Percentiles rank a stretch among this genome's conserved stretches.
Conservation (phyloP, 2,113 vertebrate genomes). For the Onychorhynchus coronatus region DNA sequence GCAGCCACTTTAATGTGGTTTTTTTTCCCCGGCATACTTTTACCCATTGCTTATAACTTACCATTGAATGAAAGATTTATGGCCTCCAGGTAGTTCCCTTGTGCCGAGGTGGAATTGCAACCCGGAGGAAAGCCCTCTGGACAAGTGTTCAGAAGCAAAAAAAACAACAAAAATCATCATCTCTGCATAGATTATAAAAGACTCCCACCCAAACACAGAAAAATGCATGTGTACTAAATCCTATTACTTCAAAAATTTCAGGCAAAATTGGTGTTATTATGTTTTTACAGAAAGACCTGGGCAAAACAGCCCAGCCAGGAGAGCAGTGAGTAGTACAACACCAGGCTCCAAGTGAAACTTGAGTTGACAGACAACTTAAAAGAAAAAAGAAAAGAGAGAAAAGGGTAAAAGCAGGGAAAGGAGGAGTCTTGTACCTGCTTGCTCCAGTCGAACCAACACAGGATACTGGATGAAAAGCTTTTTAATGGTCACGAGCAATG, state of each 20-base stretch:
- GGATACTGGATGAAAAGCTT: constrained; percentile 98
- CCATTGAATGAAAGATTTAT: constrained; percentile 98
- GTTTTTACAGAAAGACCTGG: not conserved
- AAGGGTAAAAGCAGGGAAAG: not conserved
- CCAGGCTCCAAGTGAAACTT: not conserved
- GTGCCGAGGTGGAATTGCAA: constrained; percentile 91
- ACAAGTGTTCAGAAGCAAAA: not conserved
- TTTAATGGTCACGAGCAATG: constrained; percentile 93
- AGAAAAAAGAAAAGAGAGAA: not conserved
- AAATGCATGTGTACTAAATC: not conserved
- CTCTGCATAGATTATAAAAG: not conserved
- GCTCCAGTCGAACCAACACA: constrained; percentile 89
- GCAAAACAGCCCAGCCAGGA: not conserved
- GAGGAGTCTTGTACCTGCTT: constrained; percentile 80
- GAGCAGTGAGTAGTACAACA: not conserved
- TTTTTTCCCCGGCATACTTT: not conserved
- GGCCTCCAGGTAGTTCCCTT: constrained; percentile 97
- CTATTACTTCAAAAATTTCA: not conserved
- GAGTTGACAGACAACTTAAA: not conserved
- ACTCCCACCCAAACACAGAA: not conserved
- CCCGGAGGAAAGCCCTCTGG: constrained; percentile 91
- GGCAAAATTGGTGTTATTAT: not conserved
- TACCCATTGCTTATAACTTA: constrained; percentile 52
- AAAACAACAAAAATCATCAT: not conserved
- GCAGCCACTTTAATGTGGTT: not conserved